Percentiles rank a stretch among this genome's conserved stretches.
Evolutionary conservation across 2,797 vertebrate species (phyloP).

Genomic region (Neostethus bicornis): DNA sequence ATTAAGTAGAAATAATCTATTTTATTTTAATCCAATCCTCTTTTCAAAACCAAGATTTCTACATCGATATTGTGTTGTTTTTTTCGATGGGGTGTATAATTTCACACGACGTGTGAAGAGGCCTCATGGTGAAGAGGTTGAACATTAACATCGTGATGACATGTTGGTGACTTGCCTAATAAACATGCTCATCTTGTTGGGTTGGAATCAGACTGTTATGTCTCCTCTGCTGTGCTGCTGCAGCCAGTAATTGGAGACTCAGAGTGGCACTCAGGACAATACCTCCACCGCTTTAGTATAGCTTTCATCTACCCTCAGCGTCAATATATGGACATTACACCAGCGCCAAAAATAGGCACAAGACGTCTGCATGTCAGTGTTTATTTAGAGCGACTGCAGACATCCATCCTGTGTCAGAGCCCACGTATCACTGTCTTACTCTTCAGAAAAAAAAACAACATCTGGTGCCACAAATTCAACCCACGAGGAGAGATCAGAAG

Average conservation of each 20-base stretch:
- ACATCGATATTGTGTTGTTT: too few relatives aligned
- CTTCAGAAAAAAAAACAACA: background rate
- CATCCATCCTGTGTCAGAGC: background rate
- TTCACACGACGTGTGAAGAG: too few relatives aligned
- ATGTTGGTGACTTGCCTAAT: too few relatives aligned
- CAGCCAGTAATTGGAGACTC: constrained; percentile 26
- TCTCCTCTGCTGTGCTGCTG: constrained; percentile 1
- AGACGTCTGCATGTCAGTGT: constrained; percentile 1
- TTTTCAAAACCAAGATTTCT: too few relatives aligned
- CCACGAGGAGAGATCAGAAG: constrained; percentile 6
- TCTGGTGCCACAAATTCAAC: constrained; percentile 7
- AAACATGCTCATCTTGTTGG: too few relatives aligned
- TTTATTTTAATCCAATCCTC: too few relatives aligned
- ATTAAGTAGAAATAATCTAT: too few relatives aligned
- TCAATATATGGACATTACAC: constrained; percentile 33
- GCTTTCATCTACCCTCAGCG: constrained; percentile 45
- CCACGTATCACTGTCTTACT: background rate
- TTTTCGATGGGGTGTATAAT: too few relatives aligned
- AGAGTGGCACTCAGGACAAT: constrained; percentile 17
- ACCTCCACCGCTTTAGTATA: constrained; percentile 6
- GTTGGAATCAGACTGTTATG: too few relatives aligned
- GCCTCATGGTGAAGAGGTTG: too few relatives aligned
- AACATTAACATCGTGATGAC: too few relatives aligned
- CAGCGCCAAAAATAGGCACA: constrained; percentile 15
- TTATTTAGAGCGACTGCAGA: constrained; percentile 28